Evolutionary conservation across 2,888 invertebrate genomes (phyloP).

Genomic region (Epinotia brunnichana): DNA sequence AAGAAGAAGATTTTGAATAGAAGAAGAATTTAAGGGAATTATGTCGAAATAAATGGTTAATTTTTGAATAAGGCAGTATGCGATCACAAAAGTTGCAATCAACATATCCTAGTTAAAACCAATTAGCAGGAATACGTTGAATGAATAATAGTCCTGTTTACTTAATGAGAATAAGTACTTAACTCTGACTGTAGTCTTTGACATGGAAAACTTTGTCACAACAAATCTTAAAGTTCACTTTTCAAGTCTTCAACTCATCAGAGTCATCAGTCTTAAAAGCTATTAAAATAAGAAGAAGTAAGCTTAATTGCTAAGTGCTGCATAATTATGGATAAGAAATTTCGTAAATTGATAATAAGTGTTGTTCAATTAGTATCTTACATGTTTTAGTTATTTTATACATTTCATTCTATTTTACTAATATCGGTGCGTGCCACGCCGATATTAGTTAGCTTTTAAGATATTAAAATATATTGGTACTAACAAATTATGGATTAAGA

Average conservation of each 20-base stretch:
- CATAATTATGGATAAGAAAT: not conserved
- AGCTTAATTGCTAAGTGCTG: not conserved
- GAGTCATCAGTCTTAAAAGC: conserved; percentile 3
- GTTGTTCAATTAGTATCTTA: not conserved
- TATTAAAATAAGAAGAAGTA: not conserved
- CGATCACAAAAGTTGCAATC: no score
- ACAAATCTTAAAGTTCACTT: not conserved
- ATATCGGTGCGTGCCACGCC: no score
- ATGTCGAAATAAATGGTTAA: no score
- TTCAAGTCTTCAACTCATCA: not conserved
- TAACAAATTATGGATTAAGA: no score
- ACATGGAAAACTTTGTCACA: conserved; percentile 2
- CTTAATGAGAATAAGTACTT: not conserved
- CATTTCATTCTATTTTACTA: no score
- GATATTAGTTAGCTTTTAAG: no score
- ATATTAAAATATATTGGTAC: no score
- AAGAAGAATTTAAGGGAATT: no score
- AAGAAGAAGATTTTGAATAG: no score
- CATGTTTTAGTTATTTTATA: not conserved
- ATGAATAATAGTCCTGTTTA: not conserved
- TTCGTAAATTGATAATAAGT: not conserved
- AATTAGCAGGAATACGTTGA: no score
- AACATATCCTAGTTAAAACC: no score
- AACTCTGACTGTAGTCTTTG: not conserved
- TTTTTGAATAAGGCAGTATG: no score